Conservation (phyloP, 2,797 vertebrate genomes). For the Cryptoprocta ferox region DNA sequence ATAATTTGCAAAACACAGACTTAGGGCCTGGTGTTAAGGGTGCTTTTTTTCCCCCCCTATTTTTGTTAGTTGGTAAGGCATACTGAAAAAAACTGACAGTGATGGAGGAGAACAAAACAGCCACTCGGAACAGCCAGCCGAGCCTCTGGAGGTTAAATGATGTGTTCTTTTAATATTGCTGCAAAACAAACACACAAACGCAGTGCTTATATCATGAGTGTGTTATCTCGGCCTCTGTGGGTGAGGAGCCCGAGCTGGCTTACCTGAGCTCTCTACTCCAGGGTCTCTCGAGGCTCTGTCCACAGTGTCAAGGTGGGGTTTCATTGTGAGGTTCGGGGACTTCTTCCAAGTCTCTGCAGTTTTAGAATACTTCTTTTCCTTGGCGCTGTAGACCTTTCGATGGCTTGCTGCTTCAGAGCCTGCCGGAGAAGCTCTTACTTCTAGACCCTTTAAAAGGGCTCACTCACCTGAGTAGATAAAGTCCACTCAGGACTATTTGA, state of each 20-base stretch:
- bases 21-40: background rate
- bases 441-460: background rate
- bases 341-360: background rate
- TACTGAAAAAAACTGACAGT: background rate
- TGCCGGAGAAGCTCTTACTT: background rate
- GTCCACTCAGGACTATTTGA: background rate
- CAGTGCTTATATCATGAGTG: background rate
- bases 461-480: background rate
- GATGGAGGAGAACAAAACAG: background rate
- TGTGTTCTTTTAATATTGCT: background rate
- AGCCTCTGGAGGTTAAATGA: background rate
- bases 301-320: background rate
- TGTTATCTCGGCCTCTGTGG: background rate
- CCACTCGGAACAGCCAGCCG: background rate
- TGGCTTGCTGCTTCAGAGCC: background rate
- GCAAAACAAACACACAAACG: background rate
- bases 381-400: background rate
- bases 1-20: background rate
- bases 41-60: background rate
- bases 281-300: background rate
- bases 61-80: background rate
- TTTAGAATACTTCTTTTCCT: background rate
- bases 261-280: background rate
- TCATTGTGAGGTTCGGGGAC: background rate
- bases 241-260: background rate